Evolutionary conservation across 2,888 invertebrate species (phyloP).

Genomic region (Muscina levida): DNA sequence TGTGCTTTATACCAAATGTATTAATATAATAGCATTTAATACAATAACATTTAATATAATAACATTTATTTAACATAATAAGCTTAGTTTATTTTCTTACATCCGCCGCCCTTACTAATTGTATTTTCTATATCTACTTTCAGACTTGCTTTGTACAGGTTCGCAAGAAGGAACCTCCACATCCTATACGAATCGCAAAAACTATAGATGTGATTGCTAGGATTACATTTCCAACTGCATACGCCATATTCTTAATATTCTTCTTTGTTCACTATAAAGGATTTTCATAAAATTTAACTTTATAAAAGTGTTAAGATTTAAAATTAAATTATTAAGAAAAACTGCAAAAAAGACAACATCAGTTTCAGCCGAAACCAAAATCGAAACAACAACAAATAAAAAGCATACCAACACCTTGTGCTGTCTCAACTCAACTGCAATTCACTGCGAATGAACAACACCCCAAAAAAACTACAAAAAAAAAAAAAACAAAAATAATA

Average conservation of each 20-base stretch:
- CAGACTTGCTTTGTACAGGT: constrained; percentile 92
- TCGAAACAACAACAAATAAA: constrained; percentile 37
- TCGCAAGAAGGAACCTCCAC: constrained; percentile 94
- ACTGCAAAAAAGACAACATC: constrained; percentile 64
- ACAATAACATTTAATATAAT: no score
- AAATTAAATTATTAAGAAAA: constrained; percentile 66
- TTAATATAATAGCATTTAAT: no score
- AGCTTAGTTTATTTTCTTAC: no score
- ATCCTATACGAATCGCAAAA: constrained; percentile 95
- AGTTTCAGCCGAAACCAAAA: constrained; percentile 4
- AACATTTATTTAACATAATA: no score
- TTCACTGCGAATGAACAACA: constrained; percentile 63
- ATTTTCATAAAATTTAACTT: constrained; percentile 80
- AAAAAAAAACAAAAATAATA: background rate
- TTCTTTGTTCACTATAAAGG: constrained; percentile 97
- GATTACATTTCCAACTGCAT: constrained; percentile 95
- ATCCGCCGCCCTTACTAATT: background rate
- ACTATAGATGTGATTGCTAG: constrained; percentile 96
- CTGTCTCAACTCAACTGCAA: constrained; percentile 52
- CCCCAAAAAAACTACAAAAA: constrained; percentile 36
- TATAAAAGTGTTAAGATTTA: constrained; percentile 38
- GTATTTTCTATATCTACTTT: constrained; percentile 71
- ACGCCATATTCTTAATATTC: constrained; percentile 95
- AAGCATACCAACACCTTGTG: constrained; percentile 41
- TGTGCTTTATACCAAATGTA: background rate